Evolutionary conservation across 2,888 invertebrate species (phyloP).

Genomic region (Athripsodes cinereus): DNA sequence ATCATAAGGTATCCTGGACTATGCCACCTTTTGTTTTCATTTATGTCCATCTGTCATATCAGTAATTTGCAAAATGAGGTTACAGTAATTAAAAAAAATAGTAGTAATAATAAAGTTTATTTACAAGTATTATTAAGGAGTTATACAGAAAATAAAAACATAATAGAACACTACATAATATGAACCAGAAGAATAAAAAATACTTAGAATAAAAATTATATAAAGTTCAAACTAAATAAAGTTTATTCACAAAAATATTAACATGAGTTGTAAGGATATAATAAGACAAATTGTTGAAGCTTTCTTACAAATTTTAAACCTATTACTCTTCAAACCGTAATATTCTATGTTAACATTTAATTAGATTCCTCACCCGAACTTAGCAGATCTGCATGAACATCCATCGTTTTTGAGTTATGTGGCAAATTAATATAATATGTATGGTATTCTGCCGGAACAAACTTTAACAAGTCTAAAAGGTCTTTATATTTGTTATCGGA

Average conservation of each 20-base stretch:
- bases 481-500: slow-evolving; percentile 1
- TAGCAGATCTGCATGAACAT: background rate
- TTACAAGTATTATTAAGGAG: too few relatives aligned
- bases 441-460: slow-evolving; percentile 1
- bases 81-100: background rate
- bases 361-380: slow-evolving; percentile 2
- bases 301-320: too few relatives aligned
- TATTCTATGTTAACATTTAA: background rate
- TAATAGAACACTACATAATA: too few relatives aligned
- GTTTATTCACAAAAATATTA: too few relatives aligned
- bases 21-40: background rate
- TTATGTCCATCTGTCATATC: slow-evolving; percentile 3
- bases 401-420: background rate
- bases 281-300: too few relatives aligned
- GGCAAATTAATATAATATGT: background rate
- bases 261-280: too few relatives aligned
- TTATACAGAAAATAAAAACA: too few relatives aligned
- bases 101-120: background rate
- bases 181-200: too few relatives aligned
- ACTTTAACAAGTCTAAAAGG: background rate
- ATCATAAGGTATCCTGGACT: background rate
- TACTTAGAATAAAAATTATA: background rate
- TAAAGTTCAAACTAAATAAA: too few relatives aligned
- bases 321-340: too few relatives aligned
- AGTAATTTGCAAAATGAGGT: background rate